These are phyloP conservation scores for Heterodera schachtii DNA, from an alignment of 1,140 invertebrate genomes.

Conservation along the genomic window DNA sequence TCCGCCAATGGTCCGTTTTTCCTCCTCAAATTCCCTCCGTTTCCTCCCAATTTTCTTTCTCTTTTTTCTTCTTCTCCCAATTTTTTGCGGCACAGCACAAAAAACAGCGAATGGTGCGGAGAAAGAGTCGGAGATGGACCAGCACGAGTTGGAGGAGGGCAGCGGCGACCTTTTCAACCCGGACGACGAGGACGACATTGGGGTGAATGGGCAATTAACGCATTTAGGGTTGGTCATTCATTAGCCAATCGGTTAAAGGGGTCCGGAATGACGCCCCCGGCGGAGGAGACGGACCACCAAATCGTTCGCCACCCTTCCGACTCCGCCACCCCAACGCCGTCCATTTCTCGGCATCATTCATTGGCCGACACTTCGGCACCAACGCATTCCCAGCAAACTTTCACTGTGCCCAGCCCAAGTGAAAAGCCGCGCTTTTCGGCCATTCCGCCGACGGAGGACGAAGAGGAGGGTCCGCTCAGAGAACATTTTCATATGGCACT, in stretches of 20 bases:
- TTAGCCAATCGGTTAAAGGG: not conserved
- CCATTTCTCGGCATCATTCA: not conserved
- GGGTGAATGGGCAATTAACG: not conserved
- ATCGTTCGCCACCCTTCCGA: not conserved
- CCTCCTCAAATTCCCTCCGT: constrained; percentile 2
- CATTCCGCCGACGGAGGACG: not conserved
- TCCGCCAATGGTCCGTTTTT: not conserved
- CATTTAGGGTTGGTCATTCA: too few relatives aligned
- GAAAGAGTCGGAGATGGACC: not conserved
- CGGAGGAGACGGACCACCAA: not conserved
- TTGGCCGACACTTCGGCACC: not conserved
- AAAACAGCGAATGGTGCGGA: constrained; percentile 1
- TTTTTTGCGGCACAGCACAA: constrained; percentile 13
- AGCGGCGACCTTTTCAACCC: constrained; percentile 27
- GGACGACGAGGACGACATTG: constrained; percentile 26
- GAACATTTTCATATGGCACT: not conserved
- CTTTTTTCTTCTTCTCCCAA: constrained; percentile 7
- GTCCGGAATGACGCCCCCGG: constrained; percentile 2
- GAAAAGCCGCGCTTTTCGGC: not conserved
- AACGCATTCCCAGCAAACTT: not conserved
- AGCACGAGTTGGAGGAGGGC: constrained; percentile 27
- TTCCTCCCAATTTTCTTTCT: constrained; percentile 3
- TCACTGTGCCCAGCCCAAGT: not conserved
- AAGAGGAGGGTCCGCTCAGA: not conserved
- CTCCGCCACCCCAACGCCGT: not conserved